Base-by-base conservation (phyloP, 2,113 vertebrate species). In the Eclectus roratus region DNA sequence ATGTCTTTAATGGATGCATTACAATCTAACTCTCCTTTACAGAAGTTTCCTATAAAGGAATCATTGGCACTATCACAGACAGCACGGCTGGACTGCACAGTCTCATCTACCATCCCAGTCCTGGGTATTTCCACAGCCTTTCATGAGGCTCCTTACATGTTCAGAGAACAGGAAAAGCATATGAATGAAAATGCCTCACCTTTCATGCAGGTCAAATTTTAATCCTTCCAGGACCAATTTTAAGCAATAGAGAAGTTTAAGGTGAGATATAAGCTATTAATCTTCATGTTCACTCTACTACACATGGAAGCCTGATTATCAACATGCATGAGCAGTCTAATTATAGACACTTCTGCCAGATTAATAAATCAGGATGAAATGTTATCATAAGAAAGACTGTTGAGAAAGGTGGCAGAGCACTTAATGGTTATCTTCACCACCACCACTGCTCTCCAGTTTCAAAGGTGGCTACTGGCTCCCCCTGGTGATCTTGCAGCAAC, bases 291-390 rank as follows among this genome's bases (percentile, higher is more conserved):
- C 79, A 74, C 85, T 94, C 85, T 87, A 60, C 69, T 64, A 76
- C 64, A 88, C 73, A 56, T 69, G 77, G 77, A 88, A 94, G 77
- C 25, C 70, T 84, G 84, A 91, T 90, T 87, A 95, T 78, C 73
- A 91, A 72, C 7, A 29, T 80, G 80, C 80, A 72, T 39, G 20
- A 82, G 53, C 55, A 89, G 73, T 55, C 82, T 93, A 93, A 91
- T 92, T 92, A 96, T 44, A 94, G 82, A 37, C 29, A 85, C 55
- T 91, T 87, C 74, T 87, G 85, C 58, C 69, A 86, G 76, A 60
- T 58, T 71, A 95, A 87, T 87, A 95, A 94, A 96, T 85, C 92
- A 91, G 87, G 89, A 63, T 39, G 28, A 91, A 91, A 82, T 43
- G 37, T 84, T 93, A 82, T 19, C 60, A 20, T 74, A 68, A 90